Conservation (phyloP, 2,888 invertebrate species). For the Maniola hyperantus region DNA sequence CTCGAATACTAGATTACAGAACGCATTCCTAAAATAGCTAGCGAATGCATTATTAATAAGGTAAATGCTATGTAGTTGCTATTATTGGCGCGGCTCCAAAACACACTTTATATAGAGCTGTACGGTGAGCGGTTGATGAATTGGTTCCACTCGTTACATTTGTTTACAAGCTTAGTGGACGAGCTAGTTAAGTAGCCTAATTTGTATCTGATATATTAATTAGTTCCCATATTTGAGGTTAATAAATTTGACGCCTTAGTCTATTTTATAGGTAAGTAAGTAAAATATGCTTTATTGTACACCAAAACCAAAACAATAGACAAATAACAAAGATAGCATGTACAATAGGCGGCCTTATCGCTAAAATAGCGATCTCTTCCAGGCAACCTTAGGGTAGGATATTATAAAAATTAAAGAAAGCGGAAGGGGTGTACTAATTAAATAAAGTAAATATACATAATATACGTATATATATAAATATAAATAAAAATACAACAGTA, state of each 20-base stretch:
- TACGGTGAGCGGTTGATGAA: conserved; percentile 32
- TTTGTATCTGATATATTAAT: conserved; percentile 7
- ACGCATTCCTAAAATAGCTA: conserved; percentile 14
- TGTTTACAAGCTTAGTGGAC: conserved; percentile 27
- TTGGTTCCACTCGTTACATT: conserved; percentile 34
- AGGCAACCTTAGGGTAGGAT: too few relatives aligned
- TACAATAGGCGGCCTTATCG: too few relatives aligned
- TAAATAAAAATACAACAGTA: too few relatives aligned
- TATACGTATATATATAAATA: too few relatives aligned
- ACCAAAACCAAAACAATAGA: too few relatives aligned
- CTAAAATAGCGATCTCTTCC: too few relatives aligned
- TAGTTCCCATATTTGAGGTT: background rate
- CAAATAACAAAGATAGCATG: too few relatives aligned
- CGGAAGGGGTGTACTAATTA: too few relatives aligned
- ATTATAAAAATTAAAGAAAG: too few relatives aligned
- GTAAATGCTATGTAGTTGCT: conserved; percentile 2
- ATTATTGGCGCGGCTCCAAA: conserved; percentile 15
- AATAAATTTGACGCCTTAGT: background rate
- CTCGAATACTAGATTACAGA: background rate
- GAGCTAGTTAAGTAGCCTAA: background rate
- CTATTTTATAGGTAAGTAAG: background rate
- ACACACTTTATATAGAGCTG: conserved; percentile 7
- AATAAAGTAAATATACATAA: too few relatives aligned
- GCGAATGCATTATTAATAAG: conserved; percentile 22
- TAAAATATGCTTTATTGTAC: too few relatives aligned